Conservation (phyloP, 2,888 invertebrate genomes). For the Flexamia atlantica region DNA sequence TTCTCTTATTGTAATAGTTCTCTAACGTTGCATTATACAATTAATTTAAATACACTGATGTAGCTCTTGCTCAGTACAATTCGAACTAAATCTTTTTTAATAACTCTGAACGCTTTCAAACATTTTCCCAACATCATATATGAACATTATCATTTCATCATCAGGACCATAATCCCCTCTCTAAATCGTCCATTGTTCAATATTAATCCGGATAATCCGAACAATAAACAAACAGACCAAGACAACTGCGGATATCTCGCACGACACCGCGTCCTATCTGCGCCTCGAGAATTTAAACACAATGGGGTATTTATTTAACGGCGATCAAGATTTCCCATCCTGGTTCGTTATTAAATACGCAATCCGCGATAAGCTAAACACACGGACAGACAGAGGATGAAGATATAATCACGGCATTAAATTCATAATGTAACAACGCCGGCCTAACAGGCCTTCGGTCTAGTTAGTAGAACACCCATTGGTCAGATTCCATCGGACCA, state of each 20-base stretch:
- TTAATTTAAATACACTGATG: too few species aligned
- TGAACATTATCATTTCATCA: not conserved
- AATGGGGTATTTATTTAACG: slow-evolving; percentile 10
- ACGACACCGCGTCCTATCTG: not conserved
- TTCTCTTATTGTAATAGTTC: too few species aligned
- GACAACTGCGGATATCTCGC: not conserved
- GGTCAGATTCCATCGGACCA: not conserved
- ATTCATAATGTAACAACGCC: slow-evolving; percentile 34
- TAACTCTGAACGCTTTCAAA: too few species aligned
- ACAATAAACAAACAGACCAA: slow-evolving; percentile 13
- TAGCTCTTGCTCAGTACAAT: too few species aligned
- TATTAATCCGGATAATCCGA: slow-evolving; percentile 3
- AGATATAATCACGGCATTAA: slow-evolving; percentile 17
- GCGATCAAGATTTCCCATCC: not conserved
- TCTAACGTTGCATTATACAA: too few species aligned
- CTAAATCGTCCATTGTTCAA: slow-evolving; percentile 18
- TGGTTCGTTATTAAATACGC: slow-evolving; percentile 30
- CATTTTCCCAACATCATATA: too few species aligned
- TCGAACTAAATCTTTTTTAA: too few species aligned
- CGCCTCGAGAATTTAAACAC: slow-evolving; percentile 3
- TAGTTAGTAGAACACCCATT: slow-evolving; percentile 19
- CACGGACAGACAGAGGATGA: slow-evolving; percentile 1
- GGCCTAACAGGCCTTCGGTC: not conserved
- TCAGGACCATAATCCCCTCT: not conserved
- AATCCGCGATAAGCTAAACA: slow-evolving; percentile 20